Conservation (phyloP, 2,113 vertebrate species). For the Chaetorhynchus papuensis region DNA sequence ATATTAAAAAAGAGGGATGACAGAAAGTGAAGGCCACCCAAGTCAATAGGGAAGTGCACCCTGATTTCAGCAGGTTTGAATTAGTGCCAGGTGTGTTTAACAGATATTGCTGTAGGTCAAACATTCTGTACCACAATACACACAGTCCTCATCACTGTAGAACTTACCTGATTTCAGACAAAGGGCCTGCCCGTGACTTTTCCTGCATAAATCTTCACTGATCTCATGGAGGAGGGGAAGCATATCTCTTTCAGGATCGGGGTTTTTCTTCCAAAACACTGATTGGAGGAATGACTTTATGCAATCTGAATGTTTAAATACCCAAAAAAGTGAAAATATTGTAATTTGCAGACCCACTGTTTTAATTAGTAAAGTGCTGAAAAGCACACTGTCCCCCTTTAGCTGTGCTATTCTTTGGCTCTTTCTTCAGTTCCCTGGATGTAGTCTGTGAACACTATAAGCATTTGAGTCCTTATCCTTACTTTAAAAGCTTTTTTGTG, state of each 20-base stretch:
- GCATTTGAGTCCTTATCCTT: conserved; percentile 26
- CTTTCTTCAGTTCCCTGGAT: neutral
- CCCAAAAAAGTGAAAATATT: neutral
- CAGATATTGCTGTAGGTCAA: neutral
- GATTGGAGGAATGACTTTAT: neutral
- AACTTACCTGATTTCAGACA: neutral
- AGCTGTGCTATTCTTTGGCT: neutral
- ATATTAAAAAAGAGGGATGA: neutral
- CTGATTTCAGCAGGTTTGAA: neutral
- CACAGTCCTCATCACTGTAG: neutral
- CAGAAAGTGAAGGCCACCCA: neutral
- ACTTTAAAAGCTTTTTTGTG: conserved; percentile 56
- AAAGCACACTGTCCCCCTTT: neutral
- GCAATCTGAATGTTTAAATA: neutral
- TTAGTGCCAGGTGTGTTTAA: neutral
- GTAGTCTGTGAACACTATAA: neutral
- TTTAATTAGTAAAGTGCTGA: neutral
- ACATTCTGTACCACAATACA: neutral
- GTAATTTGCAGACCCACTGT: neutral
- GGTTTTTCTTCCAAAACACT: neutral
- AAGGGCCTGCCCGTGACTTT: neutral
- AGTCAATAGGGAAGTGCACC: neutral
- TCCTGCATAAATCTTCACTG: neutral
- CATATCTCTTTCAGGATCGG: neutral
- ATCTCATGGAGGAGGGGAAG: neutral